These are phyloP conservation scores for Lasioglossum zephyrum DNA, from an alignment of 2,888 invertebrate species.

Conservation along the genomic window DNA sequence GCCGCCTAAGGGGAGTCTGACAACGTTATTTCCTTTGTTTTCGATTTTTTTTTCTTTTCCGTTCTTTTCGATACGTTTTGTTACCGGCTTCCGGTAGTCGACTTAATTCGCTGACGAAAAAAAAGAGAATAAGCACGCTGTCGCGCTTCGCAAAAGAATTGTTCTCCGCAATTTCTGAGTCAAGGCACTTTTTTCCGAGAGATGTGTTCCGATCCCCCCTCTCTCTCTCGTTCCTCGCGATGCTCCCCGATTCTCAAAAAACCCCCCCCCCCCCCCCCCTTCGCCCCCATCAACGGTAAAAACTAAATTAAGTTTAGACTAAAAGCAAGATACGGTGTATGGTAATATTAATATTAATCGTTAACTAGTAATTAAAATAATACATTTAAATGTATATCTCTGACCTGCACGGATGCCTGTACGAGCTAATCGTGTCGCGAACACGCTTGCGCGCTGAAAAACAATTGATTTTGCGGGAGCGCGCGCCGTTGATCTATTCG, in stretches of 20 bases:
- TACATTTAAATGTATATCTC: slow-evolving; percentile 68
- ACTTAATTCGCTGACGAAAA: slow-evolving; percentile 23
- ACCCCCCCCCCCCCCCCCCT: not conserved
- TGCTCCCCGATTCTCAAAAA: not conserved
- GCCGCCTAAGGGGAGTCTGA: slow-evolving; percentile 59
- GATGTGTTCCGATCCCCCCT: not conserved
- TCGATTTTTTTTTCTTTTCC: not conserved
- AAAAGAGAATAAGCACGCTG: not conserved
- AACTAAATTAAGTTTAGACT: slow-evolving; percentile 74
- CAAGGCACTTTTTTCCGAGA: slow-evolving; percentile 32
- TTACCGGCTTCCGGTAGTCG: slow-evolving; percentile 26
- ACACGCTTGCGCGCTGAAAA: not conserved
- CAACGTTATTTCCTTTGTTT: slow-evolving; percentile 23
- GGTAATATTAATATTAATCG: slow-evolving; percentile 74
- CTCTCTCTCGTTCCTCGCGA: not conserved
- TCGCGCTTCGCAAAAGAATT: slow-evolving; percentile 23
- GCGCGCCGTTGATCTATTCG: slow-evolving; percentile 17
- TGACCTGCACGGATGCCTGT: slow-evolving; percentile 60
- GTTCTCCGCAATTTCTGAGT: slow-evolving; percentile 18
- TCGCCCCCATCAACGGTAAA: slow-evolving; percentile 53
- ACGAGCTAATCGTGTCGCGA: slow-evolving; percentile 53
- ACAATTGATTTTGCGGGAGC: slow-evolving; percentile 25
- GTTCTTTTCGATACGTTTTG: not conserved
- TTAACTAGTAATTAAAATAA: slow-evolving; percentile 76
- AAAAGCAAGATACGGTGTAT: slow-evolving; percentile 77